These are phyloP conservation scores for Fragum fragum DNA, from an alignment of 2,888 invertebrate genomes.

Conservation along the genomic window DNA sequence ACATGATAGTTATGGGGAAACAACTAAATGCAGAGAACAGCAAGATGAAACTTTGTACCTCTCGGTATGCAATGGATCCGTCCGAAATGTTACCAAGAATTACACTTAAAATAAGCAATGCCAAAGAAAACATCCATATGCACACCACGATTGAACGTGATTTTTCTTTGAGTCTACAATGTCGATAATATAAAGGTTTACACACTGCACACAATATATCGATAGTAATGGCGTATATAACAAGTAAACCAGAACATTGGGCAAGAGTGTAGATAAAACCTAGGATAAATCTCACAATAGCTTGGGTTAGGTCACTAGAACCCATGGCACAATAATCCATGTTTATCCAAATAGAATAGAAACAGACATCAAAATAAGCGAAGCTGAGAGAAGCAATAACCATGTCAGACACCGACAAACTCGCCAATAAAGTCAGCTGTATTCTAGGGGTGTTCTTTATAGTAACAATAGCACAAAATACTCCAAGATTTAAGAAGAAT, in stretches of 20 bases:
- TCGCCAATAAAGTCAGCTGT: not conserved
- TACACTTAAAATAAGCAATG: not conserved
- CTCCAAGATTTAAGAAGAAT: not conserved
- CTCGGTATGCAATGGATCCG: no score
- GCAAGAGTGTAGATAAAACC: not conserved
- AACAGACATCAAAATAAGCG: not conserved
- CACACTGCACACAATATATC: constrained; percentile 4
- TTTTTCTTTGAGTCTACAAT: not conserved
- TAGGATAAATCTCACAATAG: not conserved
- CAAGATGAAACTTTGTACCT: not conserved
- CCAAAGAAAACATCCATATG: not conserved
- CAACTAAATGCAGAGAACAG: not conserved
- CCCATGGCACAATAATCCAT: not conserved
- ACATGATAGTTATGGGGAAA: not conserved
- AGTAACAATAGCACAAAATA: not conserved
- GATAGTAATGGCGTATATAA: not conserved
- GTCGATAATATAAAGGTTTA: constrained; percentile 7
- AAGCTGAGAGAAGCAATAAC: not conserved
- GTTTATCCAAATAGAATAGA: not conserved
- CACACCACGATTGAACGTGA: not conserved
- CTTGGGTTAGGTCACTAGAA: not conserved
- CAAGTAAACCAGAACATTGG: not conserved
- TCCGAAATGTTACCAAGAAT: no score
- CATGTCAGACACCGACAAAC: not conserved
- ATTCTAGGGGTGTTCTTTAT: not conserved